Conservation (phyloP, 92 coral and sea anemone genomes). For the Epizoanthus rinbou region DNA sequence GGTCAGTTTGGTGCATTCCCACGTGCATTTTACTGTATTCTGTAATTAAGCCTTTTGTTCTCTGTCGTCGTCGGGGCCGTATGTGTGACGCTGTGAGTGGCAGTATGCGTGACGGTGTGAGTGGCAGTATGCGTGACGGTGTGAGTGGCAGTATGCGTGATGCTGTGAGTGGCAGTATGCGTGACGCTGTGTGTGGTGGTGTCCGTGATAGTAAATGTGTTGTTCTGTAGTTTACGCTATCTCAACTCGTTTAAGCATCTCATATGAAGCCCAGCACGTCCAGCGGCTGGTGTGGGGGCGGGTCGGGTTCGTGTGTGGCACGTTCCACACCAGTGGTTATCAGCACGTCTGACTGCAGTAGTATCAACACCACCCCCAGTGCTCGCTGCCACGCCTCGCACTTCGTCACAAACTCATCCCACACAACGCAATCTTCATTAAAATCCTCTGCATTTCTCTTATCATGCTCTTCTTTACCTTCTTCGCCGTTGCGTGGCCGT, state of each 20-base stretch:
- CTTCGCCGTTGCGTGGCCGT: not conserved
- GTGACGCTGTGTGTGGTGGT: too few relatives aligned
- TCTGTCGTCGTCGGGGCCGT: too few relatives aligned
- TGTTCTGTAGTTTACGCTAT: not conserved
- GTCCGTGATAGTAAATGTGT: not conserved
- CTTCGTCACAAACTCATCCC: constrained; percentile 85
- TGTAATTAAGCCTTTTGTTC: too few relatives aligned
- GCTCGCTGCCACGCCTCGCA: constrained; percentile 90
- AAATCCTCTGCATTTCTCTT: not conserved
- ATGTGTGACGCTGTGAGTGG: not conserved
- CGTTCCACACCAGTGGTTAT: constrained; percentile 67
- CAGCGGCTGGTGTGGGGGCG: not conserved
- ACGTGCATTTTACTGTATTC: too few relatives aligned
- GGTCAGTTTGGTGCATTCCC: too few relatives aligned
- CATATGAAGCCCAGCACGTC: not conserved
- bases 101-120: not conserved
- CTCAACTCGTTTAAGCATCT: not conserved
- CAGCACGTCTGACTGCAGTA: constrained; percentile 75
- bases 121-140: not conserved
- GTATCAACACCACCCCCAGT: constrained; percentile 69
- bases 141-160: not conserved
- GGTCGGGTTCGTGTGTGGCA: not conserved
- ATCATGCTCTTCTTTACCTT: not conserved
- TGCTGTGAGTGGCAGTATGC: not conserved
- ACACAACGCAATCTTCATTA: constrained; percentile 39